Evolutionary conservation across 2,113 vertebrate species (phyloP), one percentile per base, ranked within the genome.

Genomic region (Rousettus leschenaultii): DNA sequence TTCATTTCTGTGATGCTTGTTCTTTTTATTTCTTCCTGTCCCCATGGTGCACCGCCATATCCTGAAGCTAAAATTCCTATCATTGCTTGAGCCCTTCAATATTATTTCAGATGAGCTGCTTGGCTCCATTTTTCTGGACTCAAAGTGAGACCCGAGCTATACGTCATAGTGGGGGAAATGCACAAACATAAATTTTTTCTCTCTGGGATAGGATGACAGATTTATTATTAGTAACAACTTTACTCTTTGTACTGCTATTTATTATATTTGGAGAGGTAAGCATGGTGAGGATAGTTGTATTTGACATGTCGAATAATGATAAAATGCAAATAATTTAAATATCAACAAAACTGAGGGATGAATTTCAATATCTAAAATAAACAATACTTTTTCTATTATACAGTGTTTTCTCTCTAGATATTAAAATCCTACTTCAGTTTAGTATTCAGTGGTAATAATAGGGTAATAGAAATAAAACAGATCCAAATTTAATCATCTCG

Each of bases 51-150:
- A 45, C 87, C 59, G 74, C 71, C 14, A 86, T 65, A 73, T 14
- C 82, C 63, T 85, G 8, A n/a, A 63, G 63, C 35, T 91, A 55
- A 97, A 96, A 93, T 93, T 96, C 38, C 71, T 65, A 11, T 95
- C 84, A 63, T 51, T 89, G 15, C 16, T 22, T 91, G 16, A 84
- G 40, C 1, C 16, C 71, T 75, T 86, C 65, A 48, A 2, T 86
- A 14, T 86, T 96, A 48, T 94, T 97, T 84, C 95, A 95, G 40
- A 19, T 43, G 40, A 95, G 18, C 55, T 86, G 71, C 65, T 55
- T 45, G 35, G 28, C 8, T 86, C 61, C 51, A 13, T 83, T 85
- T 48, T 59, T 86, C 35, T 77, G 38, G 73, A 53, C 38, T 0
- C 53, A 73, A 4, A 1, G 35, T 73, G 68, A 48, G 33, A 43